Percentiles rank a stretch among this genome's conserved stretches.
Evolutionary conservation across 2,888 invertebrate species (phyloP).

Genomic region (Chaetogeoica ovagalla): DNA sequence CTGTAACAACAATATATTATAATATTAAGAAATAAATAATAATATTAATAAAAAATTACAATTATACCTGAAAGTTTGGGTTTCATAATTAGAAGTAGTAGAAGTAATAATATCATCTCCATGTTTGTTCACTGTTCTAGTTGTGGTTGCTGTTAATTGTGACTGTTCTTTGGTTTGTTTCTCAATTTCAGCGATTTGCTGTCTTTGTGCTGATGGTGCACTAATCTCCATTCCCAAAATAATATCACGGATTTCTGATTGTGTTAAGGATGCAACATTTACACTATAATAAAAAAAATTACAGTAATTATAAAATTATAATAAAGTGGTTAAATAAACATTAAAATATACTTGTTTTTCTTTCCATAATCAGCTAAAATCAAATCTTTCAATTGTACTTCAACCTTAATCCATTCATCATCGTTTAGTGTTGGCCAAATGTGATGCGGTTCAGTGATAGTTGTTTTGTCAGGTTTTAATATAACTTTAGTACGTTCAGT

Average conservation of each 20-base stretch:
- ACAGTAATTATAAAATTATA: slow-evolving; percentile 3
- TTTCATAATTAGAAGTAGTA: slow-evolving; percentile 98
- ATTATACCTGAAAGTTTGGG: slow-evolving; percentile 78
- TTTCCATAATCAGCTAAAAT: slow-evolving; percentile 99
- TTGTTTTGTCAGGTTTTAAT: slow-evolving; percentile 97
- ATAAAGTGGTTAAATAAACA: not conserved
- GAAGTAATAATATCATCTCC: slow-evolving; percentile 99
- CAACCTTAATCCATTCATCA: slow-evolving; percentile 99
- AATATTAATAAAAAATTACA: not conserved
- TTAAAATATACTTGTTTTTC: slow-evolving; percentile 83
- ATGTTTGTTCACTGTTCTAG: slow-evolving; percentile 97
- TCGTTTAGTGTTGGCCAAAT: slow-evolving; percentile 98
- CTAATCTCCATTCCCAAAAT: slow-evolving; percentile 87
- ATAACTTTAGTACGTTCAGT: slow-evolving; percentile 98
- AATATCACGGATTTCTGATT: slow-evolving; percentile 98
- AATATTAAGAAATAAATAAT: not conserved
- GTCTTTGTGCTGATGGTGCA: slow-evolving; percentile 97
- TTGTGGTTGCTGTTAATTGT: slow-evolving; percentile 97
- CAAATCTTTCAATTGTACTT: slow-evolving; percentile 96
- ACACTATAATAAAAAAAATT: slow-evolving; percentile 66
- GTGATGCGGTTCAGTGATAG: slow-evolving; percentile 98
- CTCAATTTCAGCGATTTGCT: slow-evolving; percentile 99
- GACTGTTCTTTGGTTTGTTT: slow-evolving; percentile 99
- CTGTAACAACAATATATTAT: slow-evolving; percentile 62
- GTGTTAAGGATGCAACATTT: slow-evolving; percentile 97